Evolutionary conservation across 2,797 vertebrate species (phyloP), one percentile per base, ranked within the genome.

Genomic region (Chromobotia macracanthus): DNA sequence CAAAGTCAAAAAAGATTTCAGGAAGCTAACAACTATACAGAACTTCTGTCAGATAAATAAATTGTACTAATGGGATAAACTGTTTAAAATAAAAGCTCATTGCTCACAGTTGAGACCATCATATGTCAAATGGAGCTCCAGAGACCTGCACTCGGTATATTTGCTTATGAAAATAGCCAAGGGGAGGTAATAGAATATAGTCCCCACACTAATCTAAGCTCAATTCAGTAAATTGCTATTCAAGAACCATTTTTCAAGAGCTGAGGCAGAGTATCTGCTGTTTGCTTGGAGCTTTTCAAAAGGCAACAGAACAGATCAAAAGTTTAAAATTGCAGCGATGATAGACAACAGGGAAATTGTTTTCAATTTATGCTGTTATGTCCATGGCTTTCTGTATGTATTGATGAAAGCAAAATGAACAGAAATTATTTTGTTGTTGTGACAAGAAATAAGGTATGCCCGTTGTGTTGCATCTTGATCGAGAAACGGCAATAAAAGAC

Each of bases 151-250:
- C 60, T 31, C 15, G 28, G 18, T 63, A 28, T 63, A 28, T 63
- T 35, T 63, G 60, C 60, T 63, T 63, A 63, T 63, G 60, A 63
- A 63, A 63, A 35, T 63, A 63, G 60, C 60, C 60, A 63, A 18
- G 28, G 60, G 60, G 60, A 63, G 60, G 16, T 31, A 63, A 35
- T n/a, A 8, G 7, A 63, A 63, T 63, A 10, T 28, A 63, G 60
- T 63, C 60, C 60, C 60, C 28, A 10, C 60, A 63, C 60, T 63
- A 63, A 63, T 63, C 25, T 63, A 35, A 35, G 28, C 15, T 63
- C 60, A 63, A 35, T 31, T 63, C 28, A 31, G 28, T n/a, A 63
- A 63, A 63, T 35, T 28, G 35, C 60, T 63, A 15, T 35, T 63
- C 16, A 35, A 35, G 28, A 63, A 63, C 16, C 60, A 63, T 63